These are phyloP conservation scores for Eclectus roratus DNA, from an alignment of 2,113 vertebrate genomes.

Conservation along the genomic window DNA sequence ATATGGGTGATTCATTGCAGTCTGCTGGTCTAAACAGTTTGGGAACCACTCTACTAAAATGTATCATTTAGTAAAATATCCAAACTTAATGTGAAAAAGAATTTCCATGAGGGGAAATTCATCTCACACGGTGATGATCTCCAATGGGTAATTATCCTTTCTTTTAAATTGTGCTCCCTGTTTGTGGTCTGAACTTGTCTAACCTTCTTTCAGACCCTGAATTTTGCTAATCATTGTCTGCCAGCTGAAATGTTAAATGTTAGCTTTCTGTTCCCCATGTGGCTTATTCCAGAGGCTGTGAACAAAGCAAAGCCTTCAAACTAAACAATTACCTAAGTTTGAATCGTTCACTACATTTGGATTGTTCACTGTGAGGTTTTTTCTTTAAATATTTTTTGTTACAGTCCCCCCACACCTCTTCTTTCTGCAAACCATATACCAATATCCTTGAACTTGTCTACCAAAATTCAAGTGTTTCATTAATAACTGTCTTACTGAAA, in stretches of 20 bases:
- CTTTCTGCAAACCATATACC: not conserved
- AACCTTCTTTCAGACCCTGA: not conserved
- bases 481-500: not conserved
- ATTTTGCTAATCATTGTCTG: not conserved
- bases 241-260: not conserved
- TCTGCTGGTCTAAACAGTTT: not conserved
- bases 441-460: not conserved
- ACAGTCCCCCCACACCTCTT: accelerated
- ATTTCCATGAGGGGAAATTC: not conserved
- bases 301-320: not conserved
- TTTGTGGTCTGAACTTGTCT: slow-evolving; percentile 14
- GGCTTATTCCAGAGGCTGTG: not conserved
- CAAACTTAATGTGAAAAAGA: not conserved
- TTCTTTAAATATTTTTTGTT: not conserved
- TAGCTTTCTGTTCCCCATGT: not conserved
- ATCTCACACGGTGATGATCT: not conserved
- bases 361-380: not conserved
- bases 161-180: not conserved
- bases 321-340: not conserved
- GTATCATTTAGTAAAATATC: not conserved
- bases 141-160: not conserved
- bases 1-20: not conserved
- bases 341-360: not conserved
- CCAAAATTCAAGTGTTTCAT: not conserved
- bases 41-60: not conserved